phyloP scores from a whole-genome alignment of 1,140 invertebrate genomes.

The Ephestia elutella region DNA sequence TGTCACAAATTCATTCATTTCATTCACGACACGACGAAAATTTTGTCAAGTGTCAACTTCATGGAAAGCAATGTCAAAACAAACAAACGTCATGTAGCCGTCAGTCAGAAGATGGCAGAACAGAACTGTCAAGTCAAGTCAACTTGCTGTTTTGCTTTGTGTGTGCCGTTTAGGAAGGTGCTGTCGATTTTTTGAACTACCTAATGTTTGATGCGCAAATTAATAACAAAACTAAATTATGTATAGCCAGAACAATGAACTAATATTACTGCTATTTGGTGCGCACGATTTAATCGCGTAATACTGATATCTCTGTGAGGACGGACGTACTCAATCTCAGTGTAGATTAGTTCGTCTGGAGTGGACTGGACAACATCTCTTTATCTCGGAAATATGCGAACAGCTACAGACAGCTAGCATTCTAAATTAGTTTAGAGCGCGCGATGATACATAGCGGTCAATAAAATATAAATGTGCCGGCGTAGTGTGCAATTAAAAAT shows the following conservation, averaged over 20 bases:
- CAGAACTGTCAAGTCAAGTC: too few relatives aligned
- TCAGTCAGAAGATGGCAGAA: too few relatives aligned
- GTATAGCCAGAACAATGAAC: neutral
- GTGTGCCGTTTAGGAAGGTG: too few relatives aligned
- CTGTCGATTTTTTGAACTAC: too few relatives aligned
- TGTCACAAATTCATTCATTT: too few relatives aligned
- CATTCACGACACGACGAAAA: too few relatives aligned
- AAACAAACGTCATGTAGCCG: too few relatives aligned
- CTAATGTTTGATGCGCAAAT: neutral
- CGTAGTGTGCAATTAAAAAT: conserved; percentile 6
- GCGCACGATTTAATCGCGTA: neutral
- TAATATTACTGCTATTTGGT: neutral
- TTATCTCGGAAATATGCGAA: conserved; percentile 35
- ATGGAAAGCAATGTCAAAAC: too few relatives aligned
- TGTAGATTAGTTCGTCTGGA: conserved; percentile 55
- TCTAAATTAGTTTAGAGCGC: conserved; percentile 28
- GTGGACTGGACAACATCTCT: conserved; percentile 21
- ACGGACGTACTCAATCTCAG: conserved; percentile 54
- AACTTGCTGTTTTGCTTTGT: too few relatives aligned
- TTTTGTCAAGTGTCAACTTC: too few relatives aligned
- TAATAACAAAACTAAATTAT: neutral
- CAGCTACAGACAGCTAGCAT: conserved; percentile 22
- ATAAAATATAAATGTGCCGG: conserved; percentile 15
- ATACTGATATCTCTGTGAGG: neutral
- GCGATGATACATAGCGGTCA: conserved; percentile 24